Evolutionary conservation across 1,140 invertebrate species (phyloP), one percentile per base, ranked within the genome.

Genomic region (Archivesica marissinica): DNA sequence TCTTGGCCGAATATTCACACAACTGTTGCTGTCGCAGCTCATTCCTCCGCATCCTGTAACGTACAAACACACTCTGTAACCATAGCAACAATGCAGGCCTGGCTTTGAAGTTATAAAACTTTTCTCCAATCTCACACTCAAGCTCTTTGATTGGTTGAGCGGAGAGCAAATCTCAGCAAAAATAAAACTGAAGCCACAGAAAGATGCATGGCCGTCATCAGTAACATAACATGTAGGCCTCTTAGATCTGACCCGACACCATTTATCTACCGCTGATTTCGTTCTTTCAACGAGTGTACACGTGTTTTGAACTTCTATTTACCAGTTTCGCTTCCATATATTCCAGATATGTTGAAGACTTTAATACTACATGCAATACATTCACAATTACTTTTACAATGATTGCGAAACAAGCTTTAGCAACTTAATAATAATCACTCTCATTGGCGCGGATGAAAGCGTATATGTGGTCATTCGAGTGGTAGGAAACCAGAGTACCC

Each of bases 1-100:
- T 61, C 56, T 83, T 83, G 0, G 80, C 80, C 20, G 80, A 75
- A 83, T 83, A 83, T 75, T 83, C 80, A 75, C 33, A 41, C 30
- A 83, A 28, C 35, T 83, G 80, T 59, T 83, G 44, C 64, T 83
- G 66, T 75, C 80, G 35, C 23, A 72, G 44, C 54, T 75, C 50
- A 28, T 83, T 50, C 25, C 80, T 20, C 33, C 80, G 39, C 52
- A 75, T 47, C 44, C 80, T 83, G 38, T 11, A 83, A 81, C 23
- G 47, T 30, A 64, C n/a, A 35, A 20, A 30, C 7, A 59, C 9
- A 59, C 23, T 59, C 28, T 9, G 7, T 7, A 23, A 23, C 28
- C 9, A 7, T 11, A 30, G 56, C 56, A 61, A 23, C 28, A 11
- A 61, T 7, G 44, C 7, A 47, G 44, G 17, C n/a, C n/a, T n/a